Evolutionary conservation across 2,888 invertebrate species (phyloP).

Genomic region (Meganola albula): DNA sequence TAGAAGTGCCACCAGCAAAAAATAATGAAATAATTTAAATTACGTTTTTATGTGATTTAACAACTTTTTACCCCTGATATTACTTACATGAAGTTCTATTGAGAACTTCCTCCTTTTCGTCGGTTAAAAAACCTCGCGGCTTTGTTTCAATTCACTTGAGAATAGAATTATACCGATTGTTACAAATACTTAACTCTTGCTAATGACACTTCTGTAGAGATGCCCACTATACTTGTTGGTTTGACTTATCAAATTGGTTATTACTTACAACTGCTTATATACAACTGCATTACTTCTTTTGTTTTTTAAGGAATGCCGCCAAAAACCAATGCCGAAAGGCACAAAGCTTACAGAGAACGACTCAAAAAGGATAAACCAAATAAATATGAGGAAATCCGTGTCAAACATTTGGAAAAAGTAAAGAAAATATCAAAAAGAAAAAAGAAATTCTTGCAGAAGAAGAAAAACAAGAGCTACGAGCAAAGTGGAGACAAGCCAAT

Average conservation of each 20-base stretch:
- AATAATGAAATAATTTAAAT: too few species aligned
- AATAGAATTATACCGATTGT: not conserved
- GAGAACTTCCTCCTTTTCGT: too few species aligned
- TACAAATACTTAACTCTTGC: not conserved
- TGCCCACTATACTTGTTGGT: constrained; percentile 2
- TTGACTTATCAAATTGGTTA: constrained; percentile 6
- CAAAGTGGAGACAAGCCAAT: constrained; percentile 11
- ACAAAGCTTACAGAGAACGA: constrained; percentile 7
- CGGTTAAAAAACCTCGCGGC: not conserved
- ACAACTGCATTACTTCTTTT: constrained; percentile 8
- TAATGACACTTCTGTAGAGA: too few species aligned
- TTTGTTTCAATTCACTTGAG: not conserved
- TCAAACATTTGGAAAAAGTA: too few species aligned
- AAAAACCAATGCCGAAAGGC: constrained; percentile 9
- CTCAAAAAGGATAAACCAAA: constrained; percentile 6
- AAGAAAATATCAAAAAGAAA: constrained; percentile 15
- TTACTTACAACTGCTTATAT: constrained; percentile 6
- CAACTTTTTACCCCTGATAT: too few species aligned
- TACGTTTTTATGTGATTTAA: too few species aligned
- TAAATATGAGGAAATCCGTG: constrained; percentile 9
- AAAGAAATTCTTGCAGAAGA: constrained; percentile 12
- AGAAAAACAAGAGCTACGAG: constrained; percentile 12
- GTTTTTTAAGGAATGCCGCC: constrained; percentile 6
- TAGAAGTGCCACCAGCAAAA: too few species aligned
- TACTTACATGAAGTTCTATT: too few species aligned